Percentiles rank a stretch among this genome's conserved stretches.
Conservation (phyloP, 2,113 vertebrate species). For the Anolis sagrei region DNA sequence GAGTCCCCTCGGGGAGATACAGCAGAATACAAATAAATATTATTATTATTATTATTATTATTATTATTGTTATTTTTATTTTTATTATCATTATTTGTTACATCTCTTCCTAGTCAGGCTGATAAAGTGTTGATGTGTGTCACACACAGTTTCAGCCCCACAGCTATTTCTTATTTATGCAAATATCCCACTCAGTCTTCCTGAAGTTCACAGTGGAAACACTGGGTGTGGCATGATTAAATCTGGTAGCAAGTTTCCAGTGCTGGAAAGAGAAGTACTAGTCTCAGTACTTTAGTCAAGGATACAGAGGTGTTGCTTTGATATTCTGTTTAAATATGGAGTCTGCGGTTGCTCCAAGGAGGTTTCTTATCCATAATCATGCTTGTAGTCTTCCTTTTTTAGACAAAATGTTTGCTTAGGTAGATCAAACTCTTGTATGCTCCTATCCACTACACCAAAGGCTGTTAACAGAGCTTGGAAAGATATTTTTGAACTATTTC, state of each 20-base stretch:
- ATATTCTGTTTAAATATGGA: neutral
- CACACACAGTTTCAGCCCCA: no score
- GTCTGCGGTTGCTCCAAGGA: neutral
- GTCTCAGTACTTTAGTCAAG: neutral
- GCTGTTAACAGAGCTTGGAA: no score
- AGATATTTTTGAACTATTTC: neutral
- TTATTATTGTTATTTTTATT: no score
- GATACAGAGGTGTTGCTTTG: neutral
- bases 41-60: no score
- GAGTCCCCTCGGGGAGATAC: no score
- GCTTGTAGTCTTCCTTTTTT: neutral
- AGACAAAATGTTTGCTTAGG: neutral
- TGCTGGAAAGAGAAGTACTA: neutral
- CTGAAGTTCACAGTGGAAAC: neutral
- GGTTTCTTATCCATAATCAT: neutral
- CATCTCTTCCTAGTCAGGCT: neutral
- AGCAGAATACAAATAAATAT: no score
- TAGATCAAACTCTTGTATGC: neutral
- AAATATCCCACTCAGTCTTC: neutral
- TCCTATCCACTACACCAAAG: neutral
- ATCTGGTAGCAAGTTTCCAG: conserved; percentile 1
- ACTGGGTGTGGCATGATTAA: neutral
- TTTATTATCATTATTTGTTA: no score
- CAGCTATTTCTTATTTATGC: neutral
- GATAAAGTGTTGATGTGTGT: neutral